These are phyloP conservation scores for Hyles lineata DNA, from an alignment of 2,888 invertebrate genomes.

Conservation along the genomic window DNA sequence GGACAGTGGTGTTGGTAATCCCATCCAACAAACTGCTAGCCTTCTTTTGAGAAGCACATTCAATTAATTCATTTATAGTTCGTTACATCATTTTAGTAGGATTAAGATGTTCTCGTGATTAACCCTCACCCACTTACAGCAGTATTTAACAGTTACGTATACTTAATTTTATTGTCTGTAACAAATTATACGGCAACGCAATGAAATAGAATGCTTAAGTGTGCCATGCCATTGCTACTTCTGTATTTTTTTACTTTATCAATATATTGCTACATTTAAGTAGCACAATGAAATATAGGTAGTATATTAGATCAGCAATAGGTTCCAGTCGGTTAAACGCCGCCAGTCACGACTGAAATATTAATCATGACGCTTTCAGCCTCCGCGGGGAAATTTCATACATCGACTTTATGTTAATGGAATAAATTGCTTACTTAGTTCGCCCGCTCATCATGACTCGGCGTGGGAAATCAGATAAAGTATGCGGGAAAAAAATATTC, in stretches of 20 bases:
- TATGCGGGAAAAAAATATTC: conserved; percentile 15
- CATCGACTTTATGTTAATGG: conserved; percentile 74
- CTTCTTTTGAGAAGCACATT: too few relatives aligned
- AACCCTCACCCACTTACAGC: too few relatives aligned
- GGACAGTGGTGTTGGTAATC: not conserved
- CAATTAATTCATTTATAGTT: too few relatives aligned
- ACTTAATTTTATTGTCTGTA: too few relatives aligned
- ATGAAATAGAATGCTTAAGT: too few relatives aligned
- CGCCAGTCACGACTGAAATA: conserved; percentile 72
- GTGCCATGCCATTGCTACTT: too few relatives aligned
- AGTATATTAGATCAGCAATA: conserved; percentile 53
- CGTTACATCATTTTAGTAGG: too few relatives aligned
- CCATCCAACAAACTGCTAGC: not conserved
- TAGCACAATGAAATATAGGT: conserved; percentile 15
- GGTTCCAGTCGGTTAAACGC: conserved; percentile 56
- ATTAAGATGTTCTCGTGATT: too few relatives aligned
- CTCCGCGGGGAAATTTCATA: conserved; percentile 65
- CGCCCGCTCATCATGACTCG: conserved; percentile 56
- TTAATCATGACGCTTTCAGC: conserved; percentile 71
- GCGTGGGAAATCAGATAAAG: conserved; percentile 31
- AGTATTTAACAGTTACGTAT: too few relatives aligned
- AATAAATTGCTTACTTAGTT: conserved; percentile 62
- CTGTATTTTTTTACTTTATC: not conserved
- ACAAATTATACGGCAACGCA: too few relatives aligned
- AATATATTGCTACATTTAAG: not conserved